Evolutionary conservation across 2,797 vertebrate species (phyloP), one percentile per base, ranked within the genome.

Genomic region (Merluccius polli): DNA sequence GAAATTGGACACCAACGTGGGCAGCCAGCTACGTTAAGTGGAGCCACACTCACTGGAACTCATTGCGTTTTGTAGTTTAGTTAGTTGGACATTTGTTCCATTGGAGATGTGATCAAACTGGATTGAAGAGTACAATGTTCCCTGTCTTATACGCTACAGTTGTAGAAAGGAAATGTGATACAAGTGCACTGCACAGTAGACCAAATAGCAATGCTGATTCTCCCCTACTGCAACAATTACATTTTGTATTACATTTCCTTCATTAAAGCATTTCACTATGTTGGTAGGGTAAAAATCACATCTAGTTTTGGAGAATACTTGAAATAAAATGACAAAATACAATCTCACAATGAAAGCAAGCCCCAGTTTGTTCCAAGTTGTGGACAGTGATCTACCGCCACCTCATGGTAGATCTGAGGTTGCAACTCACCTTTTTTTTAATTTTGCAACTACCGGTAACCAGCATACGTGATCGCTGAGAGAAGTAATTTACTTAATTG

Each of bases 1-100:
- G 89, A 87, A 74, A 69, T 72, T 88, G 86, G 78, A 85, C 65
- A 0, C 80, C 80, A 74, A 74, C 75, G 81, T 81, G 48, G 48
- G 31, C 2, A 41, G 35, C 5, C 74, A 84, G 69, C 78, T 63
- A 77, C 73, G 2, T 15, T 72, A 82, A 82, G 48, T 0, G 36
- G 9, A 38, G 71, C n/a, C 11, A 16, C 32, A 36, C 21, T 7
- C 12, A 65, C 24, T 30, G 27, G 15, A 21, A 35, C 70, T 30
- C 69, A 32, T 18, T 16, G 18, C 18, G 16, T 70, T 33, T 70
- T 33, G 16, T n/a, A 35, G 30, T 33, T 21, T 70, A n/a, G 4
- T 35, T 68, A 24, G 63, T 68, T 70, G 33, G 30, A 32, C 32
- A 70, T 9, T 24, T 59, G 59, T 65, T 65, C 59, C 59, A 65